phyloP scores from a whole-genome alignment of 2,797 vertebrate genomes.

The Chiroxiphia lanceolata region DNA sequence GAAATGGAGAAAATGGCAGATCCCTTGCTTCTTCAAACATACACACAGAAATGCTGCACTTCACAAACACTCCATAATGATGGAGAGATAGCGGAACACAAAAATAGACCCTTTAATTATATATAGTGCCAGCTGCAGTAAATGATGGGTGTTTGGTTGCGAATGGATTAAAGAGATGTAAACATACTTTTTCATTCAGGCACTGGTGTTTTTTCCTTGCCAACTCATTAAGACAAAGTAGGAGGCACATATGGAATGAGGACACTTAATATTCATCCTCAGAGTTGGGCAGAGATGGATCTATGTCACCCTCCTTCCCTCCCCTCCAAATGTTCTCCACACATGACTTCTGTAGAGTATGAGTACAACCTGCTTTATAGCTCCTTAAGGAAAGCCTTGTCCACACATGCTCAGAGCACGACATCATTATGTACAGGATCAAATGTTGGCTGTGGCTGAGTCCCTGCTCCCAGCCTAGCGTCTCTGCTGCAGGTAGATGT shows the following conservation, averaged over 20 bases:
- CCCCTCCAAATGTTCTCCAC: background rate
- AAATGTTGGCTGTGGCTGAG: background rate
- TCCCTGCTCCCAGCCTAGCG: background rate
- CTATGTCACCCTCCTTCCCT: rapidly evolving
- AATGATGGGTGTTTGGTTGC: conserved; percentile 54
- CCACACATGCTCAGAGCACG: background rate
- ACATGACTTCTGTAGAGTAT: rapidly evolving
- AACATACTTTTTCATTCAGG: conserved; percentile 52
- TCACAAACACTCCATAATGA: conserved; percentile 57
- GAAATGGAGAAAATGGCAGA: background rate
- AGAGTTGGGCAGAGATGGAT: background rate
- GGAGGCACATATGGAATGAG: background rate
- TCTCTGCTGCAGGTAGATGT: background rate
- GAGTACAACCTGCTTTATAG: background rate
- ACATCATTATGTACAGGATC: background rate
- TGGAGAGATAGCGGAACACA: conserved; percentile 45
- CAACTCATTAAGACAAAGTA: background rate
- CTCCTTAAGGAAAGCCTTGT: background rate
- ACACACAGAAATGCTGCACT: conserved; percentile 7
- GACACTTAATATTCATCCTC: background rate
- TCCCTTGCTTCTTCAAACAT: conserved; percentile 33
- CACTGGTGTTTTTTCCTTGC: background rate
- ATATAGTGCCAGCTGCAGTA: conserved; percentile 52
- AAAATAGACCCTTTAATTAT: conserved; percentile 68
- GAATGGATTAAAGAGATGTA: conserved; percentile 61